Evolutionary conservation across 2,888 invertebrate genomes (phyloP).

Genomic region (Drosophila prolongata): DNA sequence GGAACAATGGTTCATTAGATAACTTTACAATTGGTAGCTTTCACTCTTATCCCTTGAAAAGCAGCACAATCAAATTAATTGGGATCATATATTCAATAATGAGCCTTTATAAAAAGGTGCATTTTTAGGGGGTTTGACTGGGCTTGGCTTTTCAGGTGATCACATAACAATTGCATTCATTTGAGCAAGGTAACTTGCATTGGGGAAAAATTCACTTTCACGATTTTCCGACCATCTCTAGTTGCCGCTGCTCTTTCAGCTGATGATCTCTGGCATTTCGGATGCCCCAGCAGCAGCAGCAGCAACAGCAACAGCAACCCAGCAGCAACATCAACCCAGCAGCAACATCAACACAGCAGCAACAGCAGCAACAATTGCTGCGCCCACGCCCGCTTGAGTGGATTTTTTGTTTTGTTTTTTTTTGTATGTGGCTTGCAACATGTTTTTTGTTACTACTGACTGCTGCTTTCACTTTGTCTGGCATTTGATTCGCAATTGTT

Average conservation of each 20-base stretch:
- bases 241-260: slow-evolving; percentile 40
- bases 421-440: slow-evolving; percentile 39
- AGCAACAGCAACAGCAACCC: slow-evolving; percentile 14
- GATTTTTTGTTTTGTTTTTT: slow-evolving; percentile 18
- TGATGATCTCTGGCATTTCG: slow-evolving; percentile 79
- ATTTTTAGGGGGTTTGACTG: neutral
- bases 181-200: slow-evolving; percentile 10
- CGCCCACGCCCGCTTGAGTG: slow-evolving; percentile 43
- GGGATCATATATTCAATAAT: slow-evolving; percentile 19
- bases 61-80: slow-evolving; percentile 24
- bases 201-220: slow-evolving; percentile 34
- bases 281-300: slow-evolving; percentile 18
- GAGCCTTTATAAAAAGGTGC: slow-evolving; percentile 9
- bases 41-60: slow-evolving; percentile 23
- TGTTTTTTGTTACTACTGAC: slow-evolving; percentile 35
- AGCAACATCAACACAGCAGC: slow-evolving; percentile 12
- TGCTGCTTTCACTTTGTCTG: slow-evolving; percentile 74
- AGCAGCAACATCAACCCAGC: slow-evolving; percentile 11
- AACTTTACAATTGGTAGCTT: slow-evolving; percentile 18
- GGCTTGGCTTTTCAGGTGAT: slow-evolving; percentile 12
- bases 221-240: slow-evolving; percentile 33
- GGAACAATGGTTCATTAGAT: slow-evolving; percentile 6
- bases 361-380: slow-evolving; percentile 31
- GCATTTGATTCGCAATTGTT: slow-evolving; percentile 78
- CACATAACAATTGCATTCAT: slow-evolving; percentile 21